phyloP scores from a whole-genome alignment of 1,140 invertebrate species.

The Calephelis nemesis region DNA sequence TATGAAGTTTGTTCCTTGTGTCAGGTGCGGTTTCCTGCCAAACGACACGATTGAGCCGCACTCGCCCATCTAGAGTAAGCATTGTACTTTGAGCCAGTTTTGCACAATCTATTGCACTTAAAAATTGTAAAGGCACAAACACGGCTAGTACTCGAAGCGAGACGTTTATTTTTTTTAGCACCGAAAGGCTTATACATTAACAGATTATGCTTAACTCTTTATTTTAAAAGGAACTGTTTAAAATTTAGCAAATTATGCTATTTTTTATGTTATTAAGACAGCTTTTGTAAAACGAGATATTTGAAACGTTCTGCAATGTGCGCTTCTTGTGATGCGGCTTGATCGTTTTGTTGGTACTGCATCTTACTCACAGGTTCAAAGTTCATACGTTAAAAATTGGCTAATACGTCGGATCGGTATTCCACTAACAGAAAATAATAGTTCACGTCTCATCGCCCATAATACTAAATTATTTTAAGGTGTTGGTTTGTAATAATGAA shows the following conservation, averaged over 20 bases:
- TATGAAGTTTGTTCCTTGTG: conserved; percentile 38
- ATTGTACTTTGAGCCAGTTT: conserved; percentile 40
- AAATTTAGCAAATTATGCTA: conserved; percentile 4
- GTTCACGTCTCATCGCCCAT: neutral
- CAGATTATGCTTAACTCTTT: conserved; percentile 1
- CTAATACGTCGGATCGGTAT: neutral
- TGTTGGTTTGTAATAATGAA: conserved; percentile 16
- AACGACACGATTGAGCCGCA: conserved; percentile 75
- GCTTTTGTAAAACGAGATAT: neutral
- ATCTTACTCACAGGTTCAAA: neutral
- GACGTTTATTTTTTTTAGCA: conserved; percentile 5
- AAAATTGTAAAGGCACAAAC: conserved; percentile 26
- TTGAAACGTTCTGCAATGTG: neutral
- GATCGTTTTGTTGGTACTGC: conserved; percentile 29
- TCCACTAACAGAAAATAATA: conserved; percentile 1
- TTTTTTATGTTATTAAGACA: neutral
- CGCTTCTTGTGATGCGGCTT: conserved; percentile 38
- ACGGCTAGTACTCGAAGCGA: conserved; percentile 17
- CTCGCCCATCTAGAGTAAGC: conserved; percentile 75
- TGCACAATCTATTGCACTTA: conserved; percentile 35
- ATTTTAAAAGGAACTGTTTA: neutral
- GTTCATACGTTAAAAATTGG: neutral
- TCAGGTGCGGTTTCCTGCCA: conserved; percentile 76
- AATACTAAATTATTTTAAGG: conserved; percentile 20
- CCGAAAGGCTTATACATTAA: conserved; percentile 9